These are phyloP conservation scores for Lepus europaeus DNA, from an alignment of 2,113 vertebrate species.

Conservation along the genomic window DNA sequence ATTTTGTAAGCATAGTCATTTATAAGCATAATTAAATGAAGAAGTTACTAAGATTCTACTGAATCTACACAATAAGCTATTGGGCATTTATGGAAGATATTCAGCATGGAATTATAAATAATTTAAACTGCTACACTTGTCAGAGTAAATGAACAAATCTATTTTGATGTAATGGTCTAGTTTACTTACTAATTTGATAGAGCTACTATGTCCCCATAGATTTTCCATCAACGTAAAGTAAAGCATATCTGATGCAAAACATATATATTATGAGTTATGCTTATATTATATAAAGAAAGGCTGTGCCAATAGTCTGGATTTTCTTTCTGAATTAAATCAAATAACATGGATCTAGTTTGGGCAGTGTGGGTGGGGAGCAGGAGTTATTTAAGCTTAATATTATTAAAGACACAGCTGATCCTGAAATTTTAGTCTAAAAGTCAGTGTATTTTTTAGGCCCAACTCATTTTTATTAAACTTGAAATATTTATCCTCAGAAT, in stretches of 20 bases:
- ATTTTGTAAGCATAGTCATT: slow-evolving; percentile 50
- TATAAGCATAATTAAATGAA: slow-evolving; percentile 63
- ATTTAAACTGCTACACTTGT: slow-evolving; percentile 52
- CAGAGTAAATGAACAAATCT: slow-evolving; percentile 58
- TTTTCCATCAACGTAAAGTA: slow-evolving; percentile 40
- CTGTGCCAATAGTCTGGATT: neutral
- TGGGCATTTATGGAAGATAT: slow-evolving; percentile 4
- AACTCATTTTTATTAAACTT: neutral
- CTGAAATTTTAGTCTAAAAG: neutral
- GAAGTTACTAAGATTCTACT: slow-evolving; percentile 28
- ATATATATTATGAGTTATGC: neutral
- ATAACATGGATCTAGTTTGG: neutral
- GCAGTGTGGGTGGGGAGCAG: neutral
- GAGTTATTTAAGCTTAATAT: neutral
- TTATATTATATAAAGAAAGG: neutral
- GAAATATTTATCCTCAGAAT: neutral
- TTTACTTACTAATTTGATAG: slow-evolving; percentile 42
- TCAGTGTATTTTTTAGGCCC: no score
- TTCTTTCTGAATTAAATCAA: neutral
- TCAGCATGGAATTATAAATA: slow-evolving; percentile 47
- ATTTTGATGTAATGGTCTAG: slow-evolving; percentile 49
- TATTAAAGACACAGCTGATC: neutral
- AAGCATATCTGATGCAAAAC: neutral
- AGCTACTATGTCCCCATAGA: slow-evolving; percentile 18
- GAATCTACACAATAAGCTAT: slow-evolving; percentile 47